Conservation (phyloP, 1,140 invertebrate genomes). For the Monomorium pharaonis region DNA sequence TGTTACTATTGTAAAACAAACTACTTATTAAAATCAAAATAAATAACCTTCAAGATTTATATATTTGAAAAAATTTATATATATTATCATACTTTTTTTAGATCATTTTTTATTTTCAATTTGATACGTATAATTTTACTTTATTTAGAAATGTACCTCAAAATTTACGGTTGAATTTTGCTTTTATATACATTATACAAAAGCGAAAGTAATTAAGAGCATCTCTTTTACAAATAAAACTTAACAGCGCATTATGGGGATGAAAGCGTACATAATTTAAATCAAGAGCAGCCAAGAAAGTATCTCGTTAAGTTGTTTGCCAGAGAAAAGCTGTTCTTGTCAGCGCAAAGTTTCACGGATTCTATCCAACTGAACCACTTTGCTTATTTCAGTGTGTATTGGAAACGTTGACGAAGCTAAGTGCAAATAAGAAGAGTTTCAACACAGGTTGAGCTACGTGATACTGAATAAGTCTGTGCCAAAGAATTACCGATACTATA, state of each 20-base stretch:
- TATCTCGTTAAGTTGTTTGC: conserved; percentile 54
- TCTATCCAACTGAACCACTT: conserved; percentile 23
- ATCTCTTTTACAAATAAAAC: conserved; percentile 12
- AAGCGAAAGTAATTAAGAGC: conserved; percentile 11
- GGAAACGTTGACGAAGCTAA: conserved; percentile 14
- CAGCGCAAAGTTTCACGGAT: conserved; percentile 36
- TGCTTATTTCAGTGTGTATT: conserved; percentile 18
- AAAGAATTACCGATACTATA: background rate
- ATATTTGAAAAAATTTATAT: background rate
- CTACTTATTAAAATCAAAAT: background rate
- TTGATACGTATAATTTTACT: background rate
- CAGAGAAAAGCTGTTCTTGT: conserved; percentile 26
- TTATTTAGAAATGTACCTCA: background rate
- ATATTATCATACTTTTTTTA: background rate
- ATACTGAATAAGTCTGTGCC: background rate
- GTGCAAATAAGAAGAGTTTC: conserved; percentile 20
- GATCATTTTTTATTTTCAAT: background rate
- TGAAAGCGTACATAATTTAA: conserved; percentile 58
- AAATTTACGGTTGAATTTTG: background rate
- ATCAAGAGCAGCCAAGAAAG: conserved; percentile 10
- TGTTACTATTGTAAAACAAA: background rate
- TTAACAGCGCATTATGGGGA: background rate
- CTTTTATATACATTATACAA: background rate
- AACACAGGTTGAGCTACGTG: background rate
- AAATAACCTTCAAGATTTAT: background rate